Evolutionary conservation across 2,797 vertebrate genomes (phyloP).

Genomic region (Parambassis ranga): DNA sequence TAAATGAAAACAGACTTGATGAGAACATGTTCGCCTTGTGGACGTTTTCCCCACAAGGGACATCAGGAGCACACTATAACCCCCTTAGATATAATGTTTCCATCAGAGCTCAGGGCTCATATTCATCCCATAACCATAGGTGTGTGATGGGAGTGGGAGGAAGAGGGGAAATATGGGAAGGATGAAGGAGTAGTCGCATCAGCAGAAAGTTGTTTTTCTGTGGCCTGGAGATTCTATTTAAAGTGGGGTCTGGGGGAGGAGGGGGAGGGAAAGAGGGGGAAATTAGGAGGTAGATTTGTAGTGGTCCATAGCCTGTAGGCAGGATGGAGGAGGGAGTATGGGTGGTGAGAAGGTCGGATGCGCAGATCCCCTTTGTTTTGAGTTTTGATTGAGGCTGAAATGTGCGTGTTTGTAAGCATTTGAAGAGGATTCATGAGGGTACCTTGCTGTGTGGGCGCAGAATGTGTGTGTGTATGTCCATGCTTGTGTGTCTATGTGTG

Average conservation of each 20-base stretch:
- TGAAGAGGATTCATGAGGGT: slow-evolving; percentile 50
- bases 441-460: slow-evolving; percentile 40
- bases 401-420: slow-evolving; percentile 32
- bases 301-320: slow-evolving; percentile 63
- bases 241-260: slow-evolving; percentile 57
- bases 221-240: slow-evolving; percentile 87
- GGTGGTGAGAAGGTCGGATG: slow-evolving; percentile 36
- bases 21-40: slow-evolving; percentile 31
- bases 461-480: slow-evolving; percentile 40
- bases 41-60: slow-evolving; percentile 25
- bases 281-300: slow-evolving; percentile 48
- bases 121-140: slow-evolving; percentile 61
- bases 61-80: slow-evolving; percentile 25
- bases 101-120: slow-evolving; percentile 60
- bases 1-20: slow-evolving; percentile 22
- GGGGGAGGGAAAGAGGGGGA: slow-evolving; percentile 35
- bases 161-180: slow-evolving; percentile 54
- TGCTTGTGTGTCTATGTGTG: slow-evolving; percentile 53
- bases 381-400: slow-evolving; percentile 57
- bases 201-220: slow-evolving; percentile 92
- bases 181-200: slow-evolving; percentile 81
- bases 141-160: slow-evolving; percentile 64
- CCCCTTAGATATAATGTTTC: slow-evolving; percentile 37
- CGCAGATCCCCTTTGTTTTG: slow-evolving; percentile 62
- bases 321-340: slow-evolving; percentile 37